Base-by-base conservation (phyloP, 2,888 invertebrate species). In the Calameuta idolon region DNA sequence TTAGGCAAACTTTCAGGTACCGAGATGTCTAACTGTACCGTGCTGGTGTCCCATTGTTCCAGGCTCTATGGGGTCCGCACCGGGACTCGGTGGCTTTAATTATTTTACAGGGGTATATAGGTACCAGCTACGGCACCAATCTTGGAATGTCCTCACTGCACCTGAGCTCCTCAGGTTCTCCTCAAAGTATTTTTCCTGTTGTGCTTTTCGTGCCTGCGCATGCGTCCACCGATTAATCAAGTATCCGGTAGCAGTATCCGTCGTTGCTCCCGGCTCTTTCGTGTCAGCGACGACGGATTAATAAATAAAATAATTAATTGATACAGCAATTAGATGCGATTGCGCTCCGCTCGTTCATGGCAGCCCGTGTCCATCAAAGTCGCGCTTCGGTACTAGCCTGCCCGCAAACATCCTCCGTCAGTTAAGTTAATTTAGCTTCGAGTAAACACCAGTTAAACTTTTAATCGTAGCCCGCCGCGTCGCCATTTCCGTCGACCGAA, bases 391-490 rank as follows among this genome's bases (percentile, higher is more conserved):
- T 73, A 76, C 76, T 76, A 75, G 33, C 81, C 74, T 74, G 34
- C 69, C 77, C 81, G 69, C 79, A 76, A 81, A 79, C 79, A 81
- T 81, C 78, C 77, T 80, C 77, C 78, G 37, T 73, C 78, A 73
- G 81, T 80, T 81, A 74, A 78, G 79, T 80, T 81, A 81, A 81
- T 81, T 82, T 77, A 82, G 81, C 79, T 76, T 77, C 78, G 74
- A 77, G 79, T 82, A 82, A 82, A 82, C 82, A 79, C 75, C 78
- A 81, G 78, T 78, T 80, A 81, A 81, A 81, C 81, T 81, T 79
- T 82, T 80, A 82, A 82, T 75, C 82, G 81, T 40, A 77, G 73
- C 74, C 77, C 79, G 40, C 40, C 40, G 40, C 40, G 40, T 40
- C 40, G 77, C 75, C 76, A 76, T 79, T 81, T 77, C 79, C 76